These are phyloP conservation scores for Lagopus muta DNA, from an alignment of 2,113 vertebrate species.

Conservation along the genomic window DNA sequence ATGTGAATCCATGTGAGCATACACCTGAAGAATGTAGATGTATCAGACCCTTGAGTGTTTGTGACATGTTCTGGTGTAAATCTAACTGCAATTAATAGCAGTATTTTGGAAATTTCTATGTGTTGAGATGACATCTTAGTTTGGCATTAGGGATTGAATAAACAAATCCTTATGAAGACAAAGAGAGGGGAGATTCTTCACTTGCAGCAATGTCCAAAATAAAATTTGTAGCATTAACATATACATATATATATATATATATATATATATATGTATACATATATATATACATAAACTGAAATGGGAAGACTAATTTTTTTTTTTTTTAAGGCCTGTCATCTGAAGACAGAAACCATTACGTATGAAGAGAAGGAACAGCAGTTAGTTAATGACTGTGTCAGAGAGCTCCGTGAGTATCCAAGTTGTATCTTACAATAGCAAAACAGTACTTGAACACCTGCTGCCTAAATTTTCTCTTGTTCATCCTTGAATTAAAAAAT, in stretches of 20 bases:
- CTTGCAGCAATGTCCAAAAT: neutral
- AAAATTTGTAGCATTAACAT: neutral
- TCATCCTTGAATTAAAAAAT: neutral
- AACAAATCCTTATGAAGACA: neutral
- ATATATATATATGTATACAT: too few species aligned
- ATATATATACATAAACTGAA: neutral
- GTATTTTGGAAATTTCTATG: neutral
- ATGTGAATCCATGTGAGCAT: fast-evolving
- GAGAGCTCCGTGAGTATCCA: conserved; percentile 92
- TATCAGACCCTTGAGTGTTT: neutral
- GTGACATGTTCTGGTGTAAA: neutral
- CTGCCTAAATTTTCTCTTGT: neutral
- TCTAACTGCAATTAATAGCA: neutral
- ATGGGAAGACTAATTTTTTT: conserved; percentile 11
- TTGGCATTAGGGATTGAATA: neutral
- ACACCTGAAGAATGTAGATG: neutral
- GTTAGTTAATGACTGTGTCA: conserved; percentile 95
- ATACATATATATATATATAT: too few species aligned
- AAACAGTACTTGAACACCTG: neutral
- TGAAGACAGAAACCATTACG: conserved; percentile 93
- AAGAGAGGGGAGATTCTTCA: neutral
- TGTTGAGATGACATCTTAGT: neutral
- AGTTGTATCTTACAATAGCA: neutral
- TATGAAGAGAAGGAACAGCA: conserved; percentile 98
- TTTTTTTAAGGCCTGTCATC: conserved; percentile 86